Conservation (phyloP, 2,888 invertebrate genomes). For the Aphidoletes aphidimyza region DNA sequence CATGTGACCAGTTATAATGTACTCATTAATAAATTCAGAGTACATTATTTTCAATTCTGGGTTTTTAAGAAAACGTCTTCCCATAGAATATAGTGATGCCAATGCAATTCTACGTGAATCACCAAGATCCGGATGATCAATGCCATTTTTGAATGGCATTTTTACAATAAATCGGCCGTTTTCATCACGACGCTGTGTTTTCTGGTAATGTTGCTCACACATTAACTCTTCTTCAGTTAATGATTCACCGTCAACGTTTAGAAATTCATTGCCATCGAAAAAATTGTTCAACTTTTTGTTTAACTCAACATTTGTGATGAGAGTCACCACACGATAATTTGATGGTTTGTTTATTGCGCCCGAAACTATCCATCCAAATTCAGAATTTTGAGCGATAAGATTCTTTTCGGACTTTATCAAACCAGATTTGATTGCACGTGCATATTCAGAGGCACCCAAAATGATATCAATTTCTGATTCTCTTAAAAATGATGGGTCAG, state of each 20-base stretch:
- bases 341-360: neutral
- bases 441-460: neutral
- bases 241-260: neutral
- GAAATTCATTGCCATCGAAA: neutral
- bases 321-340: neutral
- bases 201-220: neutral
- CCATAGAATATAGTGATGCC: neutral
- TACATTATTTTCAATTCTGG: neutral
- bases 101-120: neutral
- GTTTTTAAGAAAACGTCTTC: neutral
- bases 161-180: conserved; percentile 29
- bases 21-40: neutral
- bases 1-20: neutral
- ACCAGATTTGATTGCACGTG: neutral
- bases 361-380: conserved; percentile 38
- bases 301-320: neutral
- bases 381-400: neutral
- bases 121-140: neutral
- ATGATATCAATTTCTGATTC: conserved; percentile 1
- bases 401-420: neutral
- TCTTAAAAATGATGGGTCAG: neutral
- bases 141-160: neutral
- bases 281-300: neutral
- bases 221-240: neutral
- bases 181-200: neutral